A percentile compares a stretch with the other conserved stretches of the same genome.
Conservation (phyloP, 2,888 invertebrate species). For the Epinotia bilunana region DNA sequence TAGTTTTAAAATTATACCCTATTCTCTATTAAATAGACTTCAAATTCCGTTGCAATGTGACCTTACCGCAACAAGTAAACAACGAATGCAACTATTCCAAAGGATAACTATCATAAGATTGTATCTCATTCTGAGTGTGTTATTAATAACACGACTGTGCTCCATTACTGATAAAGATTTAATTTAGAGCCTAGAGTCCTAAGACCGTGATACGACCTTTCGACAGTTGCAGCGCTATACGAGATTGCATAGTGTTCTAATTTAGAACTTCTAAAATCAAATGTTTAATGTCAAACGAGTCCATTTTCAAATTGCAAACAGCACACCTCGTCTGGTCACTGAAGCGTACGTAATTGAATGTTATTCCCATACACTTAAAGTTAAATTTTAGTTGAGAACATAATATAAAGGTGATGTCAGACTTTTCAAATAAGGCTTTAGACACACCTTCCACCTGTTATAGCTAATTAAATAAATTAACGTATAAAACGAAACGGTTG, state of each 20-base stretch:
- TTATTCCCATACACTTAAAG: constrained; percentile 4
- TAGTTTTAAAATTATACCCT: constrained; percentile 7
- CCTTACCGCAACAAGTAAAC: constrained; percentile 22
- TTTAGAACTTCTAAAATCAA: constrained; percentile 40
- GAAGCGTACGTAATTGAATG: constrained; percentile 7
- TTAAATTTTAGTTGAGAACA: constrained; percentile 37
- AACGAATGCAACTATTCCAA: constrained; percentile 25
- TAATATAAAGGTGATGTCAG: constrained; percentile 38
- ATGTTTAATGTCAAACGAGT: constrained; percentile 61
- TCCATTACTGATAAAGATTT: not conserved
- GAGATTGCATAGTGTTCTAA: constrained; percentile 36
- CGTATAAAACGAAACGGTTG: constrained; percentile 34
- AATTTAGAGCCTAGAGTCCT: not conserved
- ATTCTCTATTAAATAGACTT: constrained; percentile 2
- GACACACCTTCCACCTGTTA: constrained; percentile 55
- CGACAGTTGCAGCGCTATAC: not conserved
- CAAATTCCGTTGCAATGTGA: constrained; percentile 8
- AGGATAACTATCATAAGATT: constrained; percentile 28
- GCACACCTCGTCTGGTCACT: constrained; percentile 44
- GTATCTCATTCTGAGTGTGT: constrained; percentile 10
- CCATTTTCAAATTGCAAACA: constrained; percentile 63
- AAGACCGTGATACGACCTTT: not conserved
- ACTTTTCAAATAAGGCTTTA: constrained; percentile 40
- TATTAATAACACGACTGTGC: constrained; percentile 7
- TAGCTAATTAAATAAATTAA: constrained; percentile 45